phyloP scores from a whole-genome alignment of 1,140 invertebrate genomes.

The Drosophila kepulauana region DNA sequence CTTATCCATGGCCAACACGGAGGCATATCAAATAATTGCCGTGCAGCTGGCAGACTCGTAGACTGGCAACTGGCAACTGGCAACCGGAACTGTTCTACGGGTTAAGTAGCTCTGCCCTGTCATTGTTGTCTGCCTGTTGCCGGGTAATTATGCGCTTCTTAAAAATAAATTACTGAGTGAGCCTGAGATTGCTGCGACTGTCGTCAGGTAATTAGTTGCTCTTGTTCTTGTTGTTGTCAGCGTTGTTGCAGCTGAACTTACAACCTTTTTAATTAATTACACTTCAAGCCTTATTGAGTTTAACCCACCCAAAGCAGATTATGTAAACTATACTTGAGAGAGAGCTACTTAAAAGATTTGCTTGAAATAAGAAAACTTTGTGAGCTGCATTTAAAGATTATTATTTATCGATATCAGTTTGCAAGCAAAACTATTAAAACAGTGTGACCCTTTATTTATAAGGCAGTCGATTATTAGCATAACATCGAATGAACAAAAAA shows the following conservation, averaged over 20 bases:
- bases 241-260: conserved; percentile 30
- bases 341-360: not conserved
- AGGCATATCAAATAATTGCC: conserved; percentile 19
- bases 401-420: too few relatives aligned
- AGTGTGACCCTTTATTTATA: too few relatives aligned
- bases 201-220: conserved; percentile 31
- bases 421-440: too few relatives aligned
- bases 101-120: conserved; percentile 6
- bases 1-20: not conserved
- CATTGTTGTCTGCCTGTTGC: conserved; percentile 3
- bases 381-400: too few relatives aligned
- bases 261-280: conserved; percentile 47
- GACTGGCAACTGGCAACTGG: conserved; percentile 14
- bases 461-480: too few relatives aligned
- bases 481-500: too few relatives aligned
- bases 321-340: not conserved
- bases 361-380: too few relatives aligned
- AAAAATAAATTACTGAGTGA: conserved; percentile 64
- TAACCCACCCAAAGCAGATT: not conserved
- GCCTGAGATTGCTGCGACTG: conserved; percentile 13
- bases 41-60: not conserved
- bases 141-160: conserved; percentile 70
- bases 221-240: not conserved
- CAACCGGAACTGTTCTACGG: conserved; percentile 1
- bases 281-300: conserved; percentile 37